These are phyloP conservation scores for Hemitrygon akajei DNA, from an alignment of 2,797 vertebrate species.

Conservation along the genomic window DNA sequence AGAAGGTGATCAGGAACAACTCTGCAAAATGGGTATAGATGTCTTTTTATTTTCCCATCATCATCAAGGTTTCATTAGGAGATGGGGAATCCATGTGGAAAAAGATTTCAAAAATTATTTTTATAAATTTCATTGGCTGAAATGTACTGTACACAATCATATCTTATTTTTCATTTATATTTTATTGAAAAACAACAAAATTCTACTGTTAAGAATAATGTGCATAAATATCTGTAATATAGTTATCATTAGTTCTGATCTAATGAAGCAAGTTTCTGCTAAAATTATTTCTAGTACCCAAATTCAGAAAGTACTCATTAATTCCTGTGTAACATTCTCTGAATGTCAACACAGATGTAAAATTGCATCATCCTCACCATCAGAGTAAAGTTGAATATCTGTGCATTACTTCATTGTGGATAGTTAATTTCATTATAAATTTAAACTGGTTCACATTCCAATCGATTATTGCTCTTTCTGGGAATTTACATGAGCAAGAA, in stretches of 20 bases:
- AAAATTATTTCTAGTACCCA: not conserved
- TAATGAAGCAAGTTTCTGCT: not conserved
- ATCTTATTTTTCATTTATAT: not conserved
- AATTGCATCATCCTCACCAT: not conserved
- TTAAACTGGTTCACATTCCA: not conserved
- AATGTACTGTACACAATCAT: not conserved
- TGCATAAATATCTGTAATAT: not conserved
- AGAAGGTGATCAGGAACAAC: not conserved
- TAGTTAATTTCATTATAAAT: not conserved
- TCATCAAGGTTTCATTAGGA: not conserved
- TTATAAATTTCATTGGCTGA: not conserved
- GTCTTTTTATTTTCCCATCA: not conserved
- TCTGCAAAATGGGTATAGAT: not conserved
- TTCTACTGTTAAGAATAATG: not conserved
- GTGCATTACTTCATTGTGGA: not conserved
- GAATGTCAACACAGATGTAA: not conserved
- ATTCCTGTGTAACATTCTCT: not conserved
- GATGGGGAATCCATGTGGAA: not conserved
- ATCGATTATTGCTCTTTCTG: not conserved
- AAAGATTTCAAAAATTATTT: not conserved
- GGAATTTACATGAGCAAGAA: not conserved
- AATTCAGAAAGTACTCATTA: not conserved
- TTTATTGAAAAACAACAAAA: not conserved
- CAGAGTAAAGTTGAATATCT: not conserved
- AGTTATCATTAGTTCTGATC: not conserved